Conservation (phyloP, 2,888 invertebrate genomes). For the Napeogenes sylphis region DNA sequence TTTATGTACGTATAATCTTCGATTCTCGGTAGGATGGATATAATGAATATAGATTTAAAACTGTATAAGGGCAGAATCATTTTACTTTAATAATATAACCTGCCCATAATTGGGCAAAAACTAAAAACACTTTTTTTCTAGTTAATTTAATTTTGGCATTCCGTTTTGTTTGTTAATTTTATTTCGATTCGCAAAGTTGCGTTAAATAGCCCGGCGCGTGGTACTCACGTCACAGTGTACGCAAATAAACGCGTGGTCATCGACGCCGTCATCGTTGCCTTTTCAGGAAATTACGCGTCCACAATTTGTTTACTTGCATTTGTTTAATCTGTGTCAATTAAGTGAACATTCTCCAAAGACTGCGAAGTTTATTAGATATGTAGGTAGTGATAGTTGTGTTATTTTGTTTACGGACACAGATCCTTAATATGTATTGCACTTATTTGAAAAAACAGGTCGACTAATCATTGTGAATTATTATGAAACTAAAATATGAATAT, state of each 20-base stretch:
- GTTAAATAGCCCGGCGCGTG: slow-evolving; percentile 24
- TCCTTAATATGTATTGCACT: too few species aligned
- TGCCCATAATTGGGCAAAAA: background rate
- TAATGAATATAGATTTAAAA: too few species aligned
- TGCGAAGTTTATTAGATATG: slow-evolving; percentile 6
- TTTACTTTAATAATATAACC: too few species aligned
- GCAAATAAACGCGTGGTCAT: slow-evolving; percentile 38
- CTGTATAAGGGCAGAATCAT: too few species aligned
- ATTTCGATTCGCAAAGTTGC: slow-evolving; percentile 20
- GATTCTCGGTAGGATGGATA: too few species aligned
- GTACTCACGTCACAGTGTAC: slow-evolving; percentile 36
- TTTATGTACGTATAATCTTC: background rate
- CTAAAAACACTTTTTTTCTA: slow-evolving; percentile 3
- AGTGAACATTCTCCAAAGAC: background rate
- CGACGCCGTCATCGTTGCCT: slow-evolving; percentile 34
- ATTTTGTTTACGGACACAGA: too few species aligned
- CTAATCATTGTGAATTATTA: too few species aligned
- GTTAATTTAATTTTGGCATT: slow-evolving; percentile 20
- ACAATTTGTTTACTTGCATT: background rate
- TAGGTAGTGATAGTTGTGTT: background rate
- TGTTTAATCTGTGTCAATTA: slow-evolving; percentile 5
- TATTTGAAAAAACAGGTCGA: too few species aligned
- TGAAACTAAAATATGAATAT: too few species aligned
- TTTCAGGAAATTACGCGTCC: slow-evolving; percentile 27
- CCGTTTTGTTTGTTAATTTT: slow-evolving; percentile 26